Evolutionary conservation across 2,888 invertebrate genomes (phyloP).

Genomic region (Apomyelois bistriatella): DNA sequence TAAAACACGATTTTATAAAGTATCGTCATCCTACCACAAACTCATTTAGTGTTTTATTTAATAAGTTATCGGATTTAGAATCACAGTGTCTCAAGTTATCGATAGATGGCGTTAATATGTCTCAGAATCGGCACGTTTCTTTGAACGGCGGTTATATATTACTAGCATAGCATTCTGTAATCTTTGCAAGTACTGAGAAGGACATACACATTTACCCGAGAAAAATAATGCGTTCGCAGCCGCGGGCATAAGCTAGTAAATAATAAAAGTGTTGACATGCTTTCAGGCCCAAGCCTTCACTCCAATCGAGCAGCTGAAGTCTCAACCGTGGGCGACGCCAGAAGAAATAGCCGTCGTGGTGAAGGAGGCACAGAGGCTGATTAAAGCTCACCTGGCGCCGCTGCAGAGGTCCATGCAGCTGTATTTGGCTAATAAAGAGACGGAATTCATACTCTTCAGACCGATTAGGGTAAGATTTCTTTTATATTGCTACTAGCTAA

Average conservation of each 20-base stretch:
- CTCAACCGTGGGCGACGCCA: conserved; percentile 81
- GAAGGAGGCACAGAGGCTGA: conserved; percentile 86
- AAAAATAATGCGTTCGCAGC: too few relatives aligned
- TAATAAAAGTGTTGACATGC: background rate
- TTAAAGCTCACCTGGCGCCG: conserved; percentile 88
- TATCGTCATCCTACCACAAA: too few relatives aligned
- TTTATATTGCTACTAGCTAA: background rate
- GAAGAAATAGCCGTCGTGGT: conserved; percentile 86
- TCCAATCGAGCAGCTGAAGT: conserved; percentile 47
- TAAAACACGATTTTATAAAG: too few relatives aligned
- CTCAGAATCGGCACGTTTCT: too few relatives aligned
- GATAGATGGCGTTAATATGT: too few relatives aligned
- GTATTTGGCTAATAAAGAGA: conserved; percentile 97
- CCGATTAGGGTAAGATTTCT: conserved; percentile 87
- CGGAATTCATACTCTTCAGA: conserved; percentile 97
- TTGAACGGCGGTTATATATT: too few relatives aligned
- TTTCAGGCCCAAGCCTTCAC: conserved; percentile 53
- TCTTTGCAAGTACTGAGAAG: too few relatives aligned
- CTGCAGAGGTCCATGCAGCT: conserved; percentile 95
- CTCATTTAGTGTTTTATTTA: too few relatives aligned
- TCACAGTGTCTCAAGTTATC: too few relatives aligned
- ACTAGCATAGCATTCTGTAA: too few relatives aligned
- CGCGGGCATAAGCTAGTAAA: background rate
- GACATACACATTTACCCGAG: too few relatives aligned
- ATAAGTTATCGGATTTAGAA: too few relatives aligned